Conservation (phyloP, 2,797 vertebrate species). For the Myoxocephalus aenaeus region DNA sequence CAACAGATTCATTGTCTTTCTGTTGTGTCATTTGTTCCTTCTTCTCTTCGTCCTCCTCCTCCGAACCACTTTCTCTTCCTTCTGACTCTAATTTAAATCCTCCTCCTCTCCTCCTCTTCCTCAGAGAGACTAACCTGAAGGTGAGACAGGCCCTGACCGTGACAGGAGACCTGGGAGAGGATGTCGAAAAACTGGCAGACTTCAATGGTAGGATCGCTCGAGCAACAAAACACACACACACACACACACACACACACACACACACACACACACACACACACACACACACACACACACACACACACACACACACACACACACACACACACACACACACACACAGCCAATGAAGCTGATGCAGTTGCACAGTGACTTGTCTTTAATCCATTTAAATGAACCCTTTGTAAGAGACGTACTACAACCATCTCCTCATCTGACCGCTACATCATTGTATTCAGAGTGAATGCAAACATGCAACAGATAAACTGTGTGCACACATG, state of each 20-base stretch:
- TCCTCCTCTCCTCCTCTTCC: conserved; percentile 10
- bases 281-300: no score
- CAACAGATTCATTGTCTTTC: neutral
- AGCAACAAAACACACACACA: no score
- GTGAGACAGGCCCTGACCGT: conserved; percentile 92
- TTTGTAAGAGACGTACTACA: neutral
- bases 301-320: no score
- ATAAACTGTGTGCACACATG: neutral
- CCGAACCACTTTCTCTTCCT: no score
- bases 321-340: no score
- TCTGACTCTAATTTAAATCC: neutral
- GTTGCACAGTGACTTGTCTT: neutral
- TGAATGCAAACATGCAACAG: neutral
- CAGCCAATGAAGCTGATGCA: no score
- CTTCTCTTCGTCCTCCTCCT: neutral
- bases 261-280: no score
- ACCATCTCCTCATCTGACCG: neutral
- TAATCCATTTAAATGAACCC: neutral
- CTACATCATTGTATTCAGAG: neutral
- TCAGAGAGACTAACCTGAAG: conserved; percentile 96
- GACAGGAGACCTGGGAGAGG: conserved; percentile 90
- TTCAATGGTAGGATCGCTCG: conserved; percentile 85
- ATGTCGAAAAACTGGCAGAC: conserved; percentile 86
- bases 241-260: no score
- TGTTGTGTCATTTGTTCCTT: neutral